Evolutionary conservation across 2,888 invertebrate genomes (phyloP).

Genomic region (Ctena decussata): DNA sequence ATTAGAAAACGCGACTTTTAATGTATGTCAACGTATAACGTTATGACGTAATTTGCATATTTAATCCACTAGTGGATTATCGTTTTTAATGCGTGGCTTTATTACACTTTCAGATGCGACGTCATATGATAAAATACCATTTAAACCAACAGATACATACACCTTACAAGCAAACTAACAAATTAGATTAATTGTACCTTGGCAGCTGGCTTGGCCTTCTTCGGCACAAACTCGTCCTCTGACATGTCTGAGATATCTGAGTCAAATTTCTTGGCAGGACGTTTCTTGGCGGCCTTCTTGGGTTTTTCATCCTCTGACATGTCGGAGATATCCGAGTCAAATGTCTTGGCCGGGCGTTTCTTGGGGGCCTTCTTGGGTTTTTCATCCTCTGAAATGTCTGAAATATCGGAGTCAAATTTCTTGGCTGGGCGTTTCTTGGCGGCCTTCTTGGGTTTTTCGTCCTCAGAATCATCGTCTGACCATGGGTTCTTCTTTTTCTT

Average conservation of each 20-base stretch:
- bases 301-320: constrained; percentile 65
- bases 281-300: constrained; percentile 68
- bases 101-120: too few species aligned
- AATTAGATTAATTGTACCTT: too few species aligned
- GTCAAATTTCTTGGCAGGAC: constrained; percentile 55
- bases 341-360: constrained; percentile 62
- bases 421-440: constrained; percentile 63
- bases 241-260: constrained; percentile 61
- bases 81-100: too few species aligned
- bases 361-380: constrained; percentile 68
- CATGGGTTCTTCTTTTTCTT: constrained; percentile 53
- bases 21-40: too few species aligned
- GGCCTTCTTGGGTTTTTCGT: constrained; percentile 70
- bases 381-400: constrained; percentile 56
- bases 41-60: too few species aligned
- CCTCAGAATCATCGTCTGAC: constrained; percentile 51
- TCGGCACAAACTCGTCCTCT: constrained; percentile 71
- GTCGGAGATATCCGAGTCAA: constrained; percentile 61
- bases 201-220: constrained; percentile 69
- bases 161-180: too few species aligned
- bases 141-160: too few species aligned
- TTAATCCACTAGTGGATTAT: too few species aligned
- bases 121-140: too few species aligned
- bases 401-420: constrained; percentile 63
- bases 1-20: too few species aligned